Evolutionary conservation across 2,888 invertebrate genomes (phyloP).

Genomic region (Pecten maximus): DNA sequence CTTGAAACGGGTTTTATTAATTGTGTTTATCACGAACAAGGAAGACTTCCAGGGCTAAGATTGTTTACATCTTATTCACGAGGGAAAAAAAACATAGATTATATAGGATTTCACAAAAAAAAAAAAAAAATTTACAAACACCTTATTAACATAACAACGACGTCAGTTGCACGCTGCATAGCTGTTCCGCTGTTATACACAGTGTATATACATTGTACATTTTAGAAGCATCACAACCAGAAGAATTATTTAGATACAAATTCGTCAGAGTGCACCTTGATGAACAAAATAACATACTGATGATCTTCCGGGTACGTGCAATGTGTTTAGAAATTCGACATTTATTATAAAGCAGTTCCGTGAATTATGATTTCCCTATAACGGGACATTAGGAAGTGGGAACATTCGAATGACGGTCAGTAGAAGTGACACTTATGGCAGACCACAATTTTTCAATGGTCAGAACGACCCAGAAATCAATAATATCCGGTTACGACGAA

Average conservation of each 20-base stretch:
- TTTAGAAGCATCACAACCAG: no score
- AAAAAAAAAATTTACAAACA: not conserved
- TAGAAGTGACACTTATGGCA: not conserved
- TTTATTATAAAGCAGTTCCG: not conserved
- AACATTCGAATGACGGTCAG: not conserved
- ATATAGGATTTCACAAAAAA: not conserved
- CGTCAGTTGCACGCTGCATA: no score
- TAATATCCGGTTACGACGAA: slow-evolving; percentile 52
- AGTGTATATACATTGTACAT: no score
- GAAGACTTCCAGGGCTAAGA: not conserved
- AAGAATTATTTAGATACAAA: no score
- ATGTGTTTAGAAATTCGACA: not conserved
- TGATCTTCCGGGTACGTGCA: not conserved
- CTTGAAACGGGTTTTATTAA: no score
- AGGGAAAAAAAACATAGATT: not conserved
- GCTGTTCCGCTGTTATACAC: no score
- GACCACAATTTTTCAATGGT: not conserved
- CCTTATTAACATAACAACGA: not conserved
- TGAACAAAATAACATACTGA: no score
- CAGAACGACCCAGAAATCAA: not conserved
- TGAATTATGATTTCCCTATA: not conserved
- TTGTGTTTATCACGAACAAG: not conserved
- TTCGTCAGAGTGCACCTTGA: no score
- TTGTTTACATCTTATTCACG: not conserved
- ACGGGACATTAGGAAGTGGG: not conserved